phyloP scores from a whole-genome alignment of 2,113 vertebrate genomes.

The Delphinapterus leucas region DNA sequence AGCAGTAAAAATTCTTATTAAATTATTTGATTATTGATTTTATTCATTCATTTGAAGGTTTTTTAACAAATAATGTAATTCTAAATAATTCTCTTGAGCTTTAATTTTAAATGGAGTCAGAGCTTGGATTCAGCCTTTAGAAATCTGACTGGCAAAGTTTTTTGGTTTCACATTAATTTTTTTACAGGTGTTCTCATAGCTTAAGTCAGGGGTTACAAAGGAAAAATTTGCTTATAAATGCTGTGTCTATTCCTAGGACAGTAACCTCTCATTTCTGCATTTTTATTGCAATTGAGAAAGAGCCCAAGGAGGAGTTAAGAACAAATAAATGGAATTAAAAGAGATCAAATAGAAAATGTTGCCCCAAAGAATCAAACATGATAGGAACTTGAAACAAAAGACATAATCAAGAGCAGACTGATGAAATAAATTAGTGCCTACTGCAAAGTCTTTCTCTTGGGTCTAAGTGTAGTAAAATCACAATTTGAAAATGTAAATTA shows the following conservation, averaged over 20 bases:
- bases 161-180: slow-evolving; percentile 3
- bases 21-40: neutral
- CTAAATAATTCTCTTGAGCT: neutral
- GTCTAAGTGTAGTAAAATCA: neutral
- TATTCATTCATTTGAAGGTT: neutral
- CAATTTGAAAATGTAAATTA: neutral
- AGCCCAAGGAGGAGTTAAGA: neutral
- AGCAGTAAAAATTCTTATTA: neutral
- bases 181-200: neutral
- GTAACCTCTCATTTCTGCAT: neutral
- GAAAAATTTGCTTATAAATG: neutral
- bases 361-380: neutral
- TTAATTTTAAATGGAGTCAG: neutral
- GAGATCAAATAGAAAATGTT: slow-evolving; percentile 9
- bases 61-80: neutral
- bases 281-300: neutral
- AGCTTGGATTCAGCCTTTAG: neutral
- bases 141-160: neutral
- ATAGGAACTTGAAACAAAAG: neutral
- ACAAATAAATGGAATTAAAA: neutral
- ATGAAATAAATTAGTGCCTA: neutral
- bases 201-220: neutral
- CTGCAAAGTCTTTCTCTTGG: neutral
- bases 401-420: neutral
- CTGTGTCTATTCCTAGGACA: neutral